Conservation (phyloP, 2,113 vertebrate species). For the Oncorhynchus tshawytscha region DNA sequence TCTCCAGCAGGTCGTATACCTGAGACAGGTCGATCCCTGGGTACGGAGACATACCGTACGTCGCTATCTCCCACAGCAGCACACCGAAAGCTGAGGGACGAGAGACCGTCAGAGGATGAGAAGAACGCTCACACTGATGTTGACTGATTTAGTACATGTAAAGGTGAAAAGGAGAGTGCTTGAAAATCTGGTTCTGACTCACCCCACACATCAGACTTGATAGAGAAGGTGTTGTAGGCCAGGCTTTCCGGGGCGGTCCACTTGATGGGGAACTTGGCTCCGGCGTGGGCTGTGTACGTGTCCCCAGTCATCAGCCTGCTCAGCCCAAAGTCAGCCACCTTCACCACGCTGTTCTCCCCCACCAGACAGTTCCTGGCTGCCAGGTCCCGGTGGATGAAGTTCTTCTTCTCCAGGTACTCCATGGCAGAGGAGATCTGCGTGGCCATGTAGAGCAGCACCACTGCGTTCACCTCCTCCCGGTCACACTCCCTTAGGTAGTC, state of each 20-base stretch:
- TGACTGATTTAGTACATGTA: too few species aligned
- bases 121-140: too few species aligned
- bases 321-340: slow-evolving; percentile 96
- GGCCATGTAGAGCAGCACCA: slow-evolving; percentile 97
- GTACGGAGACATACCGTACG: slow-evolving; percentile 98
- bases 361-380: slow-evolving; percentile 97
- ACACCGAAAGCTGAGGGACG: slow-evolving; percentile 89
- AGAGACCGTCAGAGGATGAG: background rate
- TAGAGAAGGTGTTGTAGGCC: slow-evolving; percentile 98
- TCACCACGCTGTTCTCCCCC: slow-evolving; percentile 97
- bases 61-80: slow-evolving; percentile 97
- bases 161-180: too few species aligned
- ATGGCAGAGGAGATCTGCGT: slow-evolving; percentile 99
- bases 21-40: slow-evolving; percentile 98
- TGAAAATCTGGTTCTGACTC: slow-evolving; percentile 16
- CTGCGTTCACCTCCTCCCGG: slow-evolving; percentile 92
- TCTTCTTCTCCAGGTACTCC: slow-evolving; percentile 98
- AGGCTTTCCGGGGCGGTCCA: slow-evolving; percentile 98
- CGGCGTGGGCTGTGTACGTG: slow-evolving; percentile 98
- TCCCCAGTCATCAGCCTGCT: slow-evolving; percentile 97
- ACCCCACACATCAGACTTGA: slow-evolving; percentile 99
- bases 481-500: slow-evolving; percentile 96
- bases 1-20: slow-evolving; percentile 97
- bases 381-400: slow-evolving; percentile 98
- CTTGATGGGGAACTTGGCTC: slow-evolving; percentile 98